Evolutionary conservation across 1,140 invertebrate species (phyloP).

Genomic region (Drosophila nigromelanica): DNA sequence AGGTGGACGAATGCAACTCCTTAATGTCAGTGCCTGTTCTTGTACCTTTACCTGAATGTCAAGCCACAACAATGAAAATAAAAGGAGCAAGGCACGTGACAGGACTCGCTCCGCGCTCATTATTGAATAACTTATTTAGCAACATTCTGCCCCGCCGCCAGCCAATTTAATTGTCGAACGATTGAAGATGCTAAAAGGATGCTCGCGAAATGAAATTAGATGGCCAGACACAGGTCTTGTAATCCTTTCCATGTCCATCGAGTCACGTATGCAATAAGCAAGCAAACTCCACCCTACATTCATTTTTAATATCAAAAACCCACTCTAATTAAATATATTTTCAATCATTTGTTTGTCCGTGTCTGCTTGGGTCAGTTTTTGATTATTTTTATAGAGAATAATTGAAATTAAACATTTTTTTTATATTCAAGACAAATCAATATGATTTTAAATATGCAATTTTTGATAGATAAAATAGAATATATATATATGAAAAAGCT

Average conservation of each 20-base stretch:
- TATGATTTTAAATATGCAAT: no score
- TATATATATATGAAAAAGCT: no score
- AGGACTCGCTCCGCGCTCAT: slow-evolving; percentile 65
- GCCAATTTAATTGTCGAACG: slow-evolving; percentile 63
- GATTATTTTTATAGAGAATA: slow-evolving; percentile 7
- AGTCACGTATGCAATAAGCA: slow-evolving; percentile 61
- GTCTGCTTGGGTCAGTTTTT: slow-evolving; percentile 51
- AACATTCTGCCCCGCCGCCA: not conserved
- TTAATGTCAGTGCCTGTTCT: not conserved
- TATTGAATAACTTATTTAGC: slow-evolving; percentile 74
- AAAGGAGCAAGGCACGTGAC: slow-evolving; percentile 72
- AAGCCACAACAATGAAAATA: slow-evolving; percentile 68
- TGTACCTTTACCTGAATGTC: slow-evolving; percentile 22
- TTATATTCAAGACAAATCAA: no score
- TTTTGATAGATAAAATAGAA: no score
- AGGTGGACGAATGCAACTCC: slow-evolving; percentile 51
- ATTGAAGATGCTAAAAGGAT: slow-evolving; percentile 13
- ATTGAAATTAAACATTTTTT: slow-evolving; percentile 24
- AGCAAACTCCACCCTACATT: slow-evolving; percentile 38
- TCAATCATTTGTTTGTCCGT: slow-evolving; percentile 10
- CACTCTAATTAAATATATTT: slow-evolving; percentile 27
- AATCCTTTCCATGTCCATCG: slow-evolving; percentile 66
- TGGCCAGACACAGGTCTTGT: slow-evolving; percentile 27
- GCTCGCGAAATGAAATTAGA: slow-evolving; percentile 30
- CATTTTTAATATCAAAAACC: slow-evolving; percentile 33